phyloP scores from a whole-genome alignment of 2,888 invertebrate species.

The Scotopteryx bipunctaria region DNA sequence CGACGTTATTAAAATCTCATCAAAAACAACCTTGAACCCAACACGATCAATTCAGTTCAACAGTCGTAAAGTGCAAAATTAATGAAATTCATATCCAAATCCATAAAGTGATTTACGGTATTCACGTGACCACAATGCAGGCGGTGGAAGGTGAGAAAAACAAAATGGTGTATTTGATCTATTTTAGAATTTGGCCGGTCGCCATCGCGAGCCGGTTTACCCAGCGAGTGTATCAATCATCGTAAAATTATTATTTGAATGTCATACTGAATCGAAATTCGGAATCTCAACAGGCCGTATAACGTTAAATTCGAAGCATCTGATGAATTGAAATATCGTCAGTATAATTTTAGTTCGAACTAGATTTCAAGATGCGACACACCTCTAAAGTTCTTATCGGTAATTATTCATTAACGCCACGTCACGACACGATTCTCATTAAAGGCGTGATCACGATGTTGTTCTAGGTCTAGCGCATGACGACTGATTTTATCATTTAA shows the following conservation, averaged over 20 bases:
- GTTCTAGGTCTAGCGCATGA: slow-evolving; percentile 29
- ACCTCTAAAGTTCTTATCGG: slow-evolving; percentile 43
- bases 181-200: slow-evolving; percentile 69
- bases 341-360: slow-evolving; percentile 8
- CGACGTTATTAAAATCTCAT: slow-evolving; percentile 21
- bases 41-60: slow-evolving; percentile 24
- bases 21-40: slow-evolving; percentile 26
- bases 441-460: slow-evolving; percentile 31
- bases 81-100: slow-evolving; percentile 30
- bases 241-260: slow-evolving; percentile 52
- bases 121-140: slow-evolving; percentile 70
- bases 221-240: slow-evolving; percentile 68
- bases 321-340: slow-evolving; percentile 4
- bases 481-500: slow-evolving; percentile 29
- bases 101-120: slow-evolving; percentile 27
- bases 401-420: slow-evolving; percentile 36
- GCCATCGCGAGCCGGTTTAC: slow-evolving; percentile 64
- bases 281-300: slow-evolving; percentile 41
- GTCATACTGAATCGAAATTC: slow-evolving; percentile 46
- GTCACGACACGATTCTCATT: slow-evolving; percentile 23
- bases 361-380: slow-evolving; percentile 34
- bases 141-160: slow-evolving; percentile 68
- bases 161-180: slow-evolving; percentile 58
- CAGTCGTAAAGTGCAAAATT: slow-evolving; percentile 39
- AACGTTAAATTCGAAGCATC: not conserved